These are phyloP conservation scores for Lottia gigantea DNA, from an alignment of 2,888 invertebrate species.

Conservation along the genomic window DNA sequence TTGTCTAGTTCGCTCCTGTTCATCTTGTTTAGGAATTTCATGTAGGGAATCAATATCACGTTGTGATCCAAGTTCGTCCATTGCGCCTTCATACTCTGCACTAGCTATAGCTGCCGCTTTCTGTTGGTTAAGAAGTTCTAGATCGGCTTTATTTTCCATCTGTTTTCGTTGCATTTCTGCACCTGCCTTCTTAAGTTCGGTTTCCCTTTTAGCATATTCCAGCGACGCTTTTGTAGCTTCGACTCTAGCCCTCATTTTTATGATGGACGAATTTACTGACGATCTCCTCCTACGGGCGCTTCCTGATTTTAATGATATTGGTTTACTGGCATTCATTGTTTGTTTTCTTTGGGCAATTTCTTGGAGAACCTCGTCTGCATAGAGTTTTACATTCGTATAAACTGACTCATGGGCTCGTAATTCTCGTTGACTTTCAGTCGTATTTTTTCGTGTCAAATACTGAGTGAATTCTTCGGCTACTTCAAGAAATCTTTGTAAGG, in stretches of 20 bases:
- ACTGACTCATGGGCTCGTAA: not conserved
- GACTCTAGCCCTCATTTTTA: slow-evolving; percentile 10
- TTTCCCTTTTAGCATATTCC: slow-evolving; percentile 13
- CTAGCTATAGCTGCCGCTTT: slow-evolving; percentile 16
- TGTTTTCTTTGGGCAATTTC: not conserved
- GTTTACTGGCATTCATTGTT: not conserved
- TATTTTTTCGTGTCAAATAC: not conserved
- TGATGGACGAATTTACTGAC: not conserved
- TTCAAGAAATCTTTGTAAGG: not conserved
- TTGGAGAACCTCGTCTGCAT: not conserved
- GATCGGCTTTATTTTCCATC: slow-evolving; percentile 12
- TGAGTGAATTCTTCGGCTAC: not conserved
- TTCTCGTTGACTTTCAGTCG: not conserved
- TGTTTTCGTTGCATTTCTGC: slow-evolving; percentile 10
- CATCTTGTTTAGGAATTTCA: not conserved
- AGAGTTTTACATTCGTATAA: not conserved
- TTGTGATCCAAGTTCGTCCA: slow-evolving; percentile 1
- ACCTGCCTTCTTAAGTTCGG: slow-evolving; percentile 3
- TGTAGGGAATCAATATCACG: not conserved
- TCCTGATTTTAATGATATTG: not conserved
- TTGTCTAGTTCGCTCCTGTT: not conserved
- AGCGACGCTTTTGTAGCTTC: slow-evolving; percentile 15
- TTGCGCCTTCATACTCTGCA: slow-evolving; percentile 16
- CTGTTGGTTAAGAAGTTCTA: slow-evolving; percentile 14
- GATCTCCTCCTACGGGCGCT: not conserved